phyloP scores from a whole-genome alignment of 2,888 invertebrate genomes.

The Mesochorus sp. region DNA sequence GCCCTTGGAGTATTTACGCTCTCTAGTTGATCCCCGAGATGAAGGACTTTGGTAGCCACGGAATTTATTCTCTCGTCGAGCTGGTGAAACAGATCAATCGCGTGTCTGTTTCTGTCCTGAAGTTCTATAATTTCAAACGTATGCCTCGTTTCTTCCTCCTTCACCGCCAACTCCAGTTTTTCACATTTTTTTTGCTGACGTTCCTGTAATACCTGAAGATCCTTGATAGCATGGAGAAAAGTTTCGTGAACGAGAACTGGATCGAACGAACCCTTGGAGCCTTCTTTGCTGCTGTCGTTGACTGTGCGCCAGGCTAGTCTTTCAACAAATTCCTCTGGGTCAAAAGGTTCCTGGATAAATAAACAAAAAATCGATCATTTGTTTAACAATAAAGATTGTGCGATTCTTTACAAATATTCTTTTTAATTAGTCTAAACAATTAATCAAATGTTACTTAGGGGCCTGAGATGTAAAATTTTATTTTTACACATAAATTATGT shows the following conservation, averaged over 20 bases:
- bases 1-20: conserved; percentile 97
- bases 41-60: conserved; percentile 98
- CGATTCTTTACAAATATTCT: too few species aligned
- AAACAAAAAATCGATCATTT: conserved; percentile 31
- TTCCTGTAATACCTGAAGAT: conserved; percentile 90
- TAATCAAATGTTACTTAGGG: too few species aligned
- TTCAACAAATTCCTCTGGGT: conserved; percentile 98
- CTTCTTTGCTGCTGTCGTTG: conserved; percentile 86
- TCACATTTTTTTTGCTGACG: conserved; percentile 93
- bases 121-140: conserved; percentile 91
- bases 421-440: too few species aligned
- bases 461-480: too few species aligned
- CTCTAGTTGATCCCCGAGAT: conserved; percentile 99
- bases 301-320: conserved; percentile 97
- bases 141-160: conserved; percentile 94
- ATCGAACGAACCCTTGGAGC: conserved; percentile 89
- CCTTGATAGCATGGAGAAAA: conserved; percentile 96
- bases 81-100: conserved; percentile 94
- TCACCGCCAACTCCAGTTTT: conserved; percentile 90
- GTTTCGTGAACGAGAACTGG: conserved; percentile 94
- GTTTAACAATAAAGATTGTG: too few species aligned
- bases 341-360: conserved; percentile 94
- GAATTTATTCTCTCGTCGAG: conserved; percentile 97
- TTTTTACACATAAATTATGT: too few species aligned
- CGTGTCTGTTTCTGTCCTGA: conserved; percentile 93